Conservation (phyloP, 2,797 vertebrate genomes). For the Ctenopoma kingsleyae region DNA sequence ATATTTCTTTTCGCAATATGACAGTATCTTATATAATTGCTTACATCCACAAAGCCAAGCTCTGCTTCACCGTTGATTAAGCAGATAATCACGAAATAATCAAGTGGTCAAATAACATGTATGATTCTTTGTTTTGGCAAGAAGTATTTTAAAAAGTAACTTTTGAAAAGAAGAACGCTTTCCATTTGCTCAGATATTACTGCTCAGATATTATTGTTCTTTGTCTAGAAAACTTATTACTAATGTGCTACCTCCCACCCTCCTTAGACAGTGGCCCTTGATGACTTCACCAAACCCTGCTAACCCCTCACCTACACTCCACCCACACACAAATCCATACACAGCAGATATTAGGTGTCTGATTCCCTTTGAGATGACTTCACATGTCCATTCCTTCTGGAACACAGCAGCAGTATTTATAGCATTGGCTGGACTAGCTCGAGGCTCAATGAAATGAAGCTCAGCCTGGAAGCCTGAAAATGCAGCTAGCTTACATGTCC, state of each 20-base stretch:
- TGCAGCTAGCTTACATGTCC: conserved; percentile 42
- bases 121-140: neutral
- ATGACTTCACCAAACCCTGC: conserved; percentile 58
- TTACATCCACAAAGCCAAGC: conserved; percentile 6
- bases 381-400: conserved; percentile 74
- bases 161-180: neutral
- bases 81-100: neutral
- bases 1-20: neutral
- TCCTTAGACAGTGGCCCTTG: conserved; percentile 44
- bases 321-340: conserved; percentile 75
- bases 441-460: conserved; percentile 68
- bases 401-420: conserved; percentile 79
- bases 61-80: neutral
- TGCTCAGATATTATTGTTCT: conserved; percentile 8
- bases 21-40: conserved; percentile 5
- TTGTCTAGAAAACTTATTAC: conserved; percentile 47
- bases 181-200: neutral
- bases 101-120: neutral
- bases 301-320: conserved; percentile 75
- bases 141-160: neutral
- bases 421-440: conserved; percentile 73
- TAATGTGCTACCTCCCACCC: conserved; percentile 52
- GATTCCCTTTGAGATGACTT: conserved; percentile 79
- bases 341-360: conserved; percentile 77
- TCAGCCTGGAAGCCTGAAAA: conserved; percentile 49